phyloP scores from a whole-genome alignment of 1,140 invertebrate genomes.

The Cydia strobilella region DNA sequence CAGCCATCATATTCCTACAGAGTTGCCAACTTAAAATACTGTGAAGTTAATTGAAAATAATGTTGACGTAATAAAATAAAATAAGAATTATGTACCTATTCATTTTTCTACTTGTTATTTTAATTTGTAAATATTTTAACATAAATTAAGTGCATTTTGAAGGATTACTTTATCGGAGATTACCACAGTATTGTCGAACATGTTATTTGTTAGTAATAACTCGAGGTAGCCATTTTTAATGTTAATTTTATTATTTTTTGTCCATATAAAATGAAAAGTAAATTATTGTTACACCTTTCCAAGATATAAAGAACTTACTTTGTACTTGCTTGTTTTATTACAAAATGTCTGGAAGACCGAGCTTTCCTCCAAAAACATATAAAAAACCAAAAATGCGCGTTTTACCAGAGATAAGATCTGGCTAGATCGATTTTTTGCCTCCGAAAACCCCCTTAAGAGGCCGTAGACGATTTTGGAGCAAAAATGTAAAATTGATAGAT shows the following conservation, averaged over 20 bases:
- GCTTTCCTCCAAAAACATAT: no score
- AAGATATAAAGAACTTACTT: conserved; percentile 74
- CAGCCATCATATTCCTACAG: neutral
- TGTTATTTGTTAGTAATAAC: conserved; percentile 42
- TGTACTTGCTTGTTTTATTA: conserved; percentile 64
- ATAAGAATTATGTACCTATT: conserved; percentile 9
- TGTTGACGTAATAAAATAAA: conserved; percentile 11
- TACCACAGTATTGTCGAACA: conserved; percentile 65
- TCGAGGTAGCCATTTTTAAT: conserved; percentile 55
- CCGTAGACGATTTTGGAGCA: no score
- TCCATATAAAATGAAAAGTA: conserved; percentile 63
- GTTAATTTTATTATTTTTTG: conserved; percentile 47
- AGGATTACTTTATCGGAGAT: conserved; percentile 51
- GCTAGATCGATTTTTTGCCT: no score
- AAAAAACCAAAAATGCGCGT: no score
- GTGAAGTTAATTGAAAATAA: neutral
- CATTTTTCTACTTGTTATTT: conserved; percentile 34
- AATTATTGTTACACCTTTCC: conserved; percentile 74
- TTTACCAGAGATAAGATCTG: no score
- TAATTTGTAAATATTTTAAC: conserved; percentile 46
- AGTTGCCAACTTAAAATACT: conserved; percentile 6
- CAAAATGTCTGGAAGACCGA: no score
- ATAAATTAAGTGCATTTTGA: conserved; percentile 40
- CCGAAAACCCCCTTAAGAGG: no score
- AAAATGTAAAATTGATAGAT: no score